A percentile compares a stretch with the other conserved stretches of the same genome.
Conservation (phyloP, 2,113 vertebrate genomes). For the Chamaetylas fuelleborni region DNA sequence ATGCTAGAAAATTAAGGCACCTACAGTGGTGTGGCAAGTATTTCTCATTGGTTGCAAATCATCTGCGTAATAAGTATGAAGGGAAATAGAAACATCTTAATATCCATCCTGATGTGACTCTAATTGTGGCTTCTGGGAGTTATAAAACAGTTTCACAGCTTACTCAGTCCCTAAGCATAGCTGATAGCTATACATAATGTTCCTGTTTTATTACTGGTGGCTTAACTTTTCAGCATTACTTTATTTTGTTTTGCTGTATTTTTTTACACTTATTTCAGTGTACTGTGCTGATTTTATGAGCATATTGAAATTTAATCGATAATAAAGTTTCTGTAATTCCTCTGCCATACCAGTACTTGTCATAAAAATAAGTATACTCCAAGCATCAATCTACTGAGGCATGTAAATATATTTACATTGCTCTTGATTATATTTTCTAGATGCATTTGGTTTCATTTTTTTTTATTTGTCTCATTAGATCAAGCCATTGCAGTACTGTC, state of each 20-base stretch:
- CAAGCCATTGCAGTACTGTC: conserved; percentile 80
- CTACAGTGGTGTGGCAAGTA: background rate
- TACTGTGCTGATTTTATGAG: background rate
- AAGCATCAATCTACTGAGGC: background rate
- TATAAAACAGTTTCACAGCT: background rate
- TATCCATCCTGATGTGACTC: background rate
- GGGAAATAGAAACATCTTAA: background rate
- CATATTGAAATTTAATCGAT: background rate
- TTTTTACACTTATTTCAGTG: background rate
- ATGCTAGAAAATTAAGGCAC: background rate
- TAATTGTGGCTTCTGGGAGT: conserved; percentile 3
- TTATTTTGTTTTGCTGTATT: background rate
- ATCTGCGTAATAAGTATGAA: background rate
- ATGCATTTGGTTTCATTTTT: background rate
- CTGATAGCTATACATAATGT: background rate
- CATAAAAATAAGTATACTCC: background rate
- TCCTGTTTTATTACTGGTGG: background rate
- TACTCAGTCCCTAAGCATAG: background rate
- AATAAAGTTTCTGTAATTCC: background rate
- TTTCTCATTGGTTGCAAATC: conserved; percentile 9
- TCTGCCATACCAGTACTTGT: background rate
- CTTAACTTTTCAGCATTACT: background rate
- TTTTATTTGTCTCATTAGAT: conserved; percentile 71
- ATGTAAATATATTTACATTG: background rate
- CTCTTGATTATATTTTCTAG: background rate